phyloP scores from a whole-genome alignment of 2,113 vertebrate species.

The Periophthalmus modestus region DNA sequence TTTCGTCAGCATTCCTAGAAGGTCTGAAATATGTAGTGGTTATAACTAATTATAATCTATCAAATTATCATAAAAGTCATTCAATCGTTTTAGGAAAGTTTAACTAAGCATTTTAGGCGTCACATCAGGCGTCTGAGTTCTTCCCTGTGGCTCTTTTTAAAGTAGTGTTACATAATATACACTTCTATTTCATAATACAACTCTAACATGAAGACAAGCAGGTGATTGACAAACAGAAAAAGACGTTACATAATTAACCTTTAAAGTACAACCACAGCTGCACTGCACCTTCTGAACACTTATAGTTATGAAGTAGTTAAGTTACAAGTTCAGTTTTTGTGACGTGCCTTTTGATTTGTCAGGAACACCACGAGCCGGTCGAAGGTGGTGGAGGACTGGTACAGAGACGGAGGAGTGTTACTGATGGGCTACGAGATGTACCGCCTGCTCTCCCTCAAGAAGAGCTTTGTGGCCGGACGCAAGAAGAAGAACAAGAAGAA shows the following conservation, averaged over 20 bases:
- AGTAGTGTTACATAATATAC: too few relatives aligned
- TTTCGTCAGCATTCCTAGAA: not conserved
- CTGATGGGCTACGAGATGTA: slow-evolving; percentile 99
- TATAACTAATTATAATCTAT: not conserved
- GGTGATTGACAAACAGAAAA: too few relatives aligned
- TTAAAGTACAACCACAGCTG: too few relatives aligned
- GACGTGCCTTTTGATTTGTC: not conserved
- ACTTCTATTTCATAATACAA: too few relatives aligned
- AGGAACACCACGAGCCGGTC: slow-evolving; percentile 90
- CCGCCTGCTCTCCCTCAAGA: slow-evolving; percentile 95
- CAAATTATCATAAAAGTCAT: not conserved
- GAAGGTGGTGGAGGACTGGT: slow-evolving; percentile 92
- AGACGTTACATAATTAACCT: too few relatives aligned
- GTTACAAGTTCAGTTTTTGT: not conserved
- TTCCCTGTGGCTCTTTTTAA: not conserved
- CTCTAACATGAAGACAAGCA: too few relatives aligned
- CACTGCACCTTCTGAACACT: too few relatives aligned
- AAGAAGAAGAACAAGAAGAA: slow-evolving; percentile 93
- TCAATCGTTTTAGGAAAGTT: not conserved
- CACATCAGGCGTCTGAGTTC: not conserved
- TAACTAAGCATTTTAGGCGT: not conserved
- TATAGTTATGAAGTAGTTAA: too few relatives aligned
- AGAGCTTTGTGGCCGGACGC: slow-evolving; percentile 88
- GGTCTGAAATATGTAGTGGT: not conserved
- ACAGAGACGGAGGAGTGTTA: slow-evolving; percentile 88